Evolutionary conservation across 2,888 invertebrate species (phyloP), one percentile per base, ranked within the genome.

Genomic region (Pristionchus fissidentatus): DNA sequence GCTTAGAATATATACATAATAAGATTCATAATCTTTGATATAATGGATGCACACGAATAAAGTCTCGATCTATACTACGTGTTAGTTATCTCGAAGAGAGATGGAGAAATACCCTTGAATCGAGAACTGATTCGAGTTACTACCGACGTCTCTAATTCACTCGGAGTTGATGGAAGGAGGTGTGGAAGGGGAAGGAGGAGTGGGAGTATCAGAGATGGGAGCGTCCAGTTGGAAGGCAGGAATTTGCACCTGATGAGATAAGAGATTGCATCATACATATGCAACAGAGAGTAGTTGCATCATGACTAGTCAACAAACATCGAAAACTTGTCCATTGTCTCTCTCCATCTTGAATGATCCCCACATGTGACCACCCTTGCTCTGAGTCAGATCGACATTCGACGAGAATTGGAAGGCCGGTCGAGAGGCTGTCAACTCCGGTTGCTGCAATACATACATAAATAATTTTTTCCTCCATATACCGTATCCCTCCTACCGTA

Each of bases 291-390:
- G 19, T 4, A 4, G 10, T 0, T n/a, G n/a, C n/a, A n/a, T n/a
- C n/a, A n/a, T n/a, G 19, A 99, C 98, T 5, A 60, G 32, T 60
- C 4, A 5, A 92, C 97, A 95, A 93, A 97, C 97, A 93, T 98
- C 98, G 93, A 98, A 98, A 0, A 96, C 96, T 92, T 96, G 96
- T 2, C 98, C 98, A 93, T 98, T 97, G 93, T 97, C 97, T 85
- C 97, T 95, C 93, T 98, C 98, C 95, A 99, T 96, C 90, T 97
- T 95, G 92, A 98, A 98, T 3, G 97, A 97, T 83, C 98, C 98
- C 97, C 97, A 97, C 97, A 97, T 97, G 92, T 98, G 98, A 13
- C 98, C 98, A 92, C 97, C 97, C 60, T 90, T 90, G 55, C 88
- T 86, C 66, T 90, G 90, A 15, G 88, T 84, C 83, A 90, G 66